phyloP scores from a whole-genome alignment of 1,140 invertebrate genomes.

The Cylas formicarius region DNA sequence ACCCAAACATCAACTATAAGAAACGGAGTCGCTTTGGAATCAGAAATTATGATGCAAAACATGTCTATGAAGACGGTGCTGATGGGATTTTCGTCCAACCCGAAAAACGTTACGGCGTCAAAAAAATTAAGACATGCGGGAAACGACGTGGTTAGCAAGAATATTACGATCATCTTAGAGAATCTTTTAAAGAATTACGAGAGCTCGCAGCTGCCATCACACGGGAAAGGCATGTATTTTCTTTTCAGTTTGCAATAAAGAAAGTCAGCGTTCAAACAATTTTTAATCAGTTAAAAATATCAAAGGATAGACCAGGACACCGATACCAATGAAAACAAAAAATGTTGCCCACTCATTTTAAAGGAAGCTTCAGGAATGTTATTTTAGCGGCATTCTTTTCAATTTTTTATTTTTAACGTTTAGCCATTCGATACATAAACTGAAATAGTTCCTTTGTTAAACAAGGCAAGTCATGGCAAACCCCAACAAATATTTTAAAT shows the following conservation, averaged over 20 bases:
- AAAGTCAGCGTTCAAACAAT: too few species aligned
- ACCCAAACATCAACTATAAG: not conserved
- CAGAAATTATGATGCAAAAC: constrained; percentile 12
- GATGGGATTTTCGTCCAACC: constrained; percentile 5
- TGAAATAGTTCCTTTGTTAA: too few species aligned
- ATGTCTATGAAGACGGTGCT: constrained; percentile 11
- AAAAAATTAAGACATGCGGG: constrained; percentile 54
- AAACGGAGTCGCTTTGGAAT: constrained; percentile 17
- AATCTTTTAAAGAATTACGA: constrained; percentile 85
- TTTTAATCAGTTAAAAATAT: too few species aligned
- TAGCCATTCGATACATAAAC: too few species aligned
- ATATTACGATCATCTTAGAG: constrained; percentile 76
- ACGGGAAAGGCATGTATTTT: constrained; percentile 59
- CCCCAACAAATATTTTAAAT: too few species aligned
- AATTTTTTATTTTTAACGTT: too few species aligned
- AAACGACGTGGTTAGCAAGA: constrained; percentile 66
- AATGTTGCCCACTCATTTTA: too few species aligned
- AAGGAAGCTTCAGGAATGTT: too few species aligned
- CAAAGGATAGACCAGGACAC: too few species aligned
- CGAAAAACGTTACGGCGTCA: constrained; percentile 7
- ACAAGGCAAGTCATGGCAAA: too few species aligned
- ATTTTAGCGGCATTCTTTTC: too few species aligned
- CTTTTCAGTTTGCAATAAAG: constrained; percentile 1
- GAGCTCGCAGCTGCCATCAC: constrained; percentile 78
- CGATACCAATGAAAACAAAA: too few species aligned